Base-by-base conservation (phyloP, 2,113 vertebrate genomes). In the Calonectris borealis region DNA sequence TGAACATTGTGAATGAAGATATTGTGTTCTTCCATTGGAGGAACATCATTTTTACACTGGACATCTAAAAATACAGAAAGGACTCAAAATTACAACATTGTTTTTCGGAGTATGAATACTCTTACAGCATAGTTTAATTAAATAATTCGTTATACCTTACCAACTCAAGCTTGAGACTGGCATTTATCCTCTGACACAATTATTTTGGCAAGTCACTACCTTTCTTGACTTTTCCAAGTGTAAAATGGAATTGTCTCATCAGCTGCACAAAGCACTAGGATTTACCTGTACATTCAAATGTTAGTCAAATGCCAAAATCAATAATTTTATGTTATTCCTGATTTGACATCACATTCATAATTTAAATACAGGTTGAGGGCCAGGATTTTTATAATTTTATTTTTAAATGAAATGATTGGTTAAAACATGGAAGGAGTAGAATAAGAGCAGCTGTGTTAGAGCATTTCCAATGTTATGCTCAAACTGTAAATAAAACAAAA, bases 31-130 rank as follows among this genome's bases (percentile, higher is more conserved):
- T 91, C 29, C 26, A 38, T 1, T 22, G 3, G 7, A 86, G 18
- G 0, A 71, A 1, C 4, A 81, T 11, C 0, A 38, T 64, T 91
- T 88, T 92, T 58, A 42, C 8, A 20, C 0, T 38, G 8, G 8
- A 58, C 15, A 58, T 66, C 24, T 72, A 27, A 86, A 80, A 70
- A 34, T 49, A 61, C 21, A 62, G 18, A 55, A 83, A 8, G 1
- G 15, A 78, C 5, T 66, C 2, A 7, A 75, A 88, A 88, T 66
- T 44, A 8, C 3, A 49, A 5, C 16, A 29, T 6, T 46, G 15
- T 44, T 86, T 77, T 81, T 58, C 62, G 54, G 48, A 72, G 7
- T 27, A 52, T 21, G 22, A 51, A 27, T 73, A 13, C 4, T 82
- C 19, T 38, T 46, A 36, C 7, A 60, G 11, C 7, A 65, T 16